Evolutionary conservation across 2,888 invertebrate genomes (phyloP).

Genomic region (Sphinx pinastri): DNA sequence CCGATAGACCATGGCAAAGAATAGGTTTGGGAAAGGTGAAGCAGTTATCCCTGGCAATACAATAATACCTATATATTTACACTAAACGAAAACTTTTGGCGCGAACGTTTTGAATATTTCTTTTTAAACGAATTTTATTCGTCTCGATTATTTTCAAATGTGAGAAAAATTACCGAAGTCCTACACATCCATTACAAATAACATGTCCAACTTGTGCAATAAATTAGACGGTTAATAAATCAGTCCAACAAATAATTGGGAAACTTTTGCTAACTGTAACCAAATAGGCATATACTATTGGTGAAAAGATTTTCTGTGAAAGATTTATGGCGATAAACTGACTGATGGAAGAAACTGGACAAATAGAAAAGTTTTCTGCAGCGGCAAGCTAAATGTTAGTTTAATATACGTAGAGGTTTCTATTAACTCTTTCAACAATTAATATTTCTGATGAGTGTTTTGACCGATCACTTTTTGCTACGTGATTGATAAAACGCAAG

Average conservation of each 20-base stretch:
- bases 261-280: conserved; percentile 9
- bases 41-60: too few relatives aligned
- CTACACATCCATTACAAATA: not conserved
- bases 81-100: too few relatives aligned
- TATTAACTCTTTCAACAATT: not conserved
- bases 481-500: too few relatives aligned
- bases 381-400: not conserved
- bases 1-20: too few relatives aligned
- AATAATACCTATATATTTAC: too few relatives aligned
- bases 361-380: not conserved
- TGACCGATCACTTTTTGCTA: too few relatives aligned
- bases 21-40: too few relatives aligned
- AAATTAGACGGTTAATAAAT: conserved; percentile 6
- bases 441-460: too few relatives aligned
- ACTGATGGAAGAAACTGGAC: not conserved
- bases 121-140: too few relatives aligned
- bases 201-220: not conserved
- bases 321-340: not conserved
- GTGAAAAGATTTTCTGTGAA: not conserved
- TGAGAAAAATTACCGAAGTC: too few relatives aligned
- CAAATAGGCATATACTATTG: conserved; percentile 4
- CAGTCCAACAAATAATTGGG: not conserved
- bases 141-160: not conserved
- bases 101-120: too few relatives aligned
- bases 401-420: not conserved